Percentiles rank a stretch among this genome's conserved stretches.
Evolutionary conservation across 1,140 invertebrate genomes (phyloP).

Genomic region (Zaprionus vittiger): DNA sequence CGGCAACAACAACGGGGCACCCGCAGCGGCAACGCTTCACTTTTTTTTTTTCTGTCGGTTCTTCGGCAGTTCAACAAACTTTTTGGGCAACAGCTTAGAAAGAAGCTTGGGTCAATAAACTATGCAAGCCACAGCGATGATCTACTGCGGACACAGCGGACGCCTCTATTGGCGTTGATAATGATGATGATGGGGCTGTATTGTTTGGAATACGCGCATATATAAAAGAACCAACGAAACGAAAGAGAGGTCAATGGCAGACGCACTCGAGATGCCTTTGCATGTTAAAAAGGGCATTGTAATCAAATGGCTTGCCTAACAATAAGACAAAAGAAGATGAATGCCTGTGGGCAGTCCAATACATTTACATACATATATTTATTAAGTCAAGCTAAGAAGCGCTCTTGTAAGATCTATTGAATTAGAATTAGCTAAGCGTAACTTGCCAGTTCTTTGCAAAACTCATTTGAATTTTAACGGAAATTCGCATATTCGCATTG

Average conservation of each 20-base stretch:
- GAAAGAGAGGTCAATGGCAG: conserved; percentile 66
- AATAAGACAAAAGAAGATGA: conserved; percentile 14
- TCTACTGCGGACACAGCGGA: conserved; percentile 23
- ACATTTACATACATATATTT: conserved; percentile 33
- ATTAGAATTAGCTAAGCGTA: neutral
- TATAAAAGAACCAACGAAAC: conserved; percentile 40
- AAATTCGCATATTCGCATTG: no score
- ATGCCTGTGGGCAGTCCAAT: conserved; percentile 17
- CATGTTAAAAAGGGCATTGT: conserved; percentile 50
- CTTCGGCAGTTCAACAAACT: conserved; percentile 73
- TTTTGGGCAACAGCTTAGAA: conserved; percentile 51
- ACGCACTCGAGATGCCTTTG: conserved; percentile 35
- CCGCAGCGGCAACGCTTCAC: conserved; percentile 58
- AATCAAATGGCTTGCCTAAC: conserved; percentile 37
- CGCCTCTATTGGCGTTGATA: conserved; percentile 29
- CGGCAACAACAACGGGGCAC: neutral
- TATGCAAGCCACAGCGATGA: conserved; percentile 61
- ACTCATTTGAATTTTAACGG: conserved; percentile 36
- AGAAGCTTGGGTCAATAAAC: conserved; percentile 75
- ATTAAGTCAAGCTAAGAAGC: neutral
- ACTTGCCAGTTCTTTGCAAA: neutral
- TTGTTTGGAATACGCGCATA: conserved; percentile 65
- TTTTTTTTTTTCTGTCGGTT: conserved; percentile 57
- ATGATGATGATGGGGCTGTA: conserved; percentile 51
- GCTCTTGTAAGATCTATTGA: conserved; percentile 8